Conservation (phyloP, 1,140 invertebrate genomes). For the Hylaeus anthracinus region DNA sequence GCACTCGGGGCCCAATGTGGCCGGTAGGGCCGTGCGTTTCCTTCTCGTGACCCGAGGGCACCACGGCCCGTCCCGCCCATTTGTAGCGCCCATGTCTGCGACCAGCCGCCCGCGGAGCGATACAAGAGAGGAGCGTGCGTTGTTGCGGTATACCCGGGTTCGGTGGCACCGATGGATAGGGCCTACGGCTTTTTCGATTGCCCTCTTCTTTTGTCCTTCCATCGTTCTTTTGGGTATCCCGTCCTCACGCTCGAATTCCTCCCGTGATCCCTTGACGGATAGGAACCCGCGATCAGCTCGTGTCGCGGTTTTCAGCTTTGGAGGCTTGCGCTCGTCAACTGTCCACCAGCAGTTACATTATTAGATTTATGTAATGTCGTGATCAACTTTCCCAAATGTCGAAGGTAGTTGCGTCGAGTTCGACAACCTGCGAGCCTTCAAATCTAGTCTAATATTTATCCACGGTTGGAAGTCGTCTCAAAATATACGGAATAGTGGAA, state of each 20-base stretch:
- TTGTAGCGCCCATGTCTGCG: conserved; percentile 78
- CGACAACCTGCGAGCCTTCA: too few relatives aligned
- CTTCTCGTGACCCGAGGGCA: conserved; percentile 76
- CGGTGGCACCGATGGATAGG: conserved; percentile 38
- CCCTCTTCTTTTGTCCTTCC: conserved; percentile 24
- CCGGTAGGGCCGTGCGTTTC: conserved; percentile 71
- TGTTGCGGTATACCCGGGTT: conserved; percentile 26
- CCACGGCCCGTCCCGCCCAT: conserved; percentile 75
- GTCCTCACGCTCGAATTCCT: not conserved
- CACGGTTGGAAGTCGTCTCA: too few relatives aligned
- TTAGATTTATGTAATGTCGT: too few relatives aligned
- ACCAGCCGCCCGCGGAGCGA: conserved; percentile 73
- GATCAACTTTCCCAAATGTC: too few relatives aligned
- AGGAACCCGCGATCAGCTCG: not conserved
- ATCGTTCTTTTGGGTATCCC: conserved; percentile 5
- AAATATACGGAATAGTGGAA: not conserved
- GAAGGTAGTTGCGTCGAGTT: not conserved
- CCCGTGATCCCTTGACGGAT: not conserved
- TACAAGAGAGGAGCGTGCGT: conserved; percentile 58
- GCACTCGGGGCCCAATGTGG: conserved; percentile 48
- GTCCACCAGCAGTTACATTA: too few relatives aligned
- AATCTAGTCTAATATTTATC: not conserved
- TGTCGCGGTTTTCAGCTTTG: not conserved
- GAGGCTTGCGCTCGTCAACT: not conserved
- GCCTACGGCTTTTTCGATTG: conserved; percentile 35